Evolutionary conservation across 1,140 invertebrate genomes (phyloP), one percentile per base, ranked within the genome.

Genomic region (Diprion similis): DNA sequence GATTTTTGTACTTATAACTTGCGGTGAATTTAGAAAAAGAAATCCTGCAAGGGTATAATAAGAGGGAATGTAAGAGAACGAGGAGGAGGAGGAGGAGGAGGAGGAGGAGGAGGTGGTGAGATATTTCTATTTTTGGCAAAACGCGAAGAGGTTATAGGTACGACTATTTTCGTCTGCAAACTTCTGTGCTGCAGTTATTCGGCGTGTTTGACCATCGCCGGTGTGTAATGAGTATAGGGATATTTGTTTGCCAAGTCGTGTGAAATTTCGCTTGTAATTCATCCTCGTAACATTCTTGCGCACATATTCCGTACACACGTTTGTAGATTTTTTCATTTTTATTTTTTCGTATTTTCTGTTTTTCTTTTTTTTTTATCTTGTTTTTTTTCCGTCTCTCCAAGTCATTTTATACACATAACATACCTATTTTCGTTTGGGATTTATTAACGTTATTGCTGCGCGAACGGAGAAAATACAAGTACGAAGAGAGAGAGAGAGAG

Each of bases 391-490:
- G 15, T 68, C 9, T 67, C 9, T n/a, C 24, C 24, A 37, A 37
- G 24, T 37, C 24, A 37, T 37, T 37, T 3, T 6, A 3, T 37
- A 37, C 24, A 37, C n/a, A 37, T 37, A 37, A 1, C 6, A 37
- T 37, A 37, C 24, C 24, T 37, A 37, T 37, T 37, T 37, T 37
- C 24, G 24, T 37, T 6, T 3, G 2, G 24, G 24, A 67, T 67
- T 46, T 75, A 80, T 78, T 78, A 78, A 80, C 78, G 45, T 67
- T 73, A 75, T 48, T 77, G 75, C 78, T 77, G 75, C 78, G 74
- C 75, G 45, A 70, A 64, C n/a, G 13, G 19, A 3, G 13, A 64
- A 18, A 18, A 64, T 64, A 15, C 1, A 64, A 64, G 17, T 3
- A 64, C 0, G 59, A 18, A 7, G 59, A 64, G 59, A 15, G 59